phyloP scores from a whole-genome alignment of 2,888 invertebrate genomes.

The Apomyelois bistriatella region DNA sequence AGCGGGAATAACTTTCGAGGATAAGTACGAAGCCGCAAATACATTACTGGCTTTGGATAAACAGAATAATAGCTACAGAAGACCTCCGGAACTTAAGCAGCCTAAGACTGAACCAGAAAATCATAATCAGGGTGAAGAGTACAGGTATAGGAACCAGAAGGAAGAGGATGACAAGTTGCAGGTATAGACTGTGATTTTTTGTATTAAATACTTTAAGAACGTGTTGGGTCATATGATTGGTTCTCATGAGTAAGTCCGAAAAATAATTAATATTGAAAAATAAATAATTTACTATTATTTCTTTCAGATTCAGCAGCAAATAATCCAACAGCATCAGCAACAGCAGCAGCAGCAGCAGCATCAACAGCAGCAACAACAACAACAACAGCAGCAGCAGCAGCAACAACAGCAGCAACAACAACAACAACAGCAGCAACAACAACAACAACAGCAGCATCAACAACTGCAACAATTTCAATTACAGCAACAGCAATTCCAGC shows the following conservation, averaged over 20 bases:
- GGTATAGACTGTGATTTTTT: slow-evolving; percentile 29
- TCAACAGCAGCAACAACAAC: neutral
- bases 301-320: slow-evolving; percentile 60
- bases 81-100: slow-evolving; percentile 61
- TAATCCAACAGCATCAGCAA: slow-evolving; percentile 61
- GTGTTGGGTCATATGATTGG: no score
- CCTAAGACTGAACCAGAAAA: slow-evolving; percentile 62
- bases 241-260: no score
- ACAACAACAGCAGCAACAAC: slow-evolving; percentile 53
- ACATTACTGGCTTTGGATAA: slow-evolving; percentile 83
- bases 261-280: no score
- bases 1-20: slow-evolving; percentile 86
- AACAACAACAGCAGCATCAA: slow-evolving; percentile 56
- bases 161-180: slow-evolving; percentile 73
- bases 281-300: no score
- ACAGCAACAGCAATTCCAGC: slow-evolving; percentile 47
- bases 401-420: slow-evolving; percentile 35
- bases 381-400: slow-evolving; percentile 35
- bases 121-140: slow-evolving; percentile 56
- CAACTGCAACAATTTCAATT: slow-evolving; percentile 50
- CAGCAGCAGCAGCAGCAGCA: slow-evolving; percentile 33
- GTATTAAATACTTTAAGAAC: no score
- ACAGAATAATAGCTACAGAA: slow-evolving; percentile 72
- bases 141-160: slow-evolving; percentile 64
- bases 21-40: slow-evolving; percentile 86